Evolutionary conservation across 2,888 invertebrate genomes (phyloP).

Genomic region (Blastobasis lacticolella): DNA sequence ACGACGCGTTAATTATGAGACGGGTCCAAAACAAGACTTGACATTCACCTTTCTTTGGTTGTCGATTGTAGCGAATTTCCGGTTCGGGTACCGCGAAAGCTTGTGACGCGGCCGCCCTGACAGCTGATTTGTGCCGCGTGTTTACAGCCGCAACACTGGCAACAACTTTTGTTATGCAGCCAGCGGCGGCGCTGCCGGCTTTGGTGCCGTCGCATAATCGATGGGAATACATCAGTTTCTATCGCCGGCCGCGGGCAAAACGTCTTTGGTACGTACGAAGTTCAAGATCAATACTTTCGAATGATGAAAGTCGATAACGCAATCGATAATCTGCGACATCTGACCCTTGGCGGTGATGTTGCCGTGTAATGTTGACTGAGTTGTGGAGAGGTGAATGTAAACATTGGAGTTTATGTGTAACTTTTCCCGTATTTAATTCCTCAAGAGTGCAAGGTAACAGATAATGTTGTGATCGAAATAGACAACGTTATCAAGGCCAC

Average conservation of each 20-base stretch:
- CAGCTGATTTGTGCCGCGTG: conserved; percentile 26
- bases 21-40: conserved; percentile 44
- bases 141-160: neutral
- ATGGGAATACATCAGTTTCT: neutral
- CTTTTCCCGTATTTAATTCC: no score
- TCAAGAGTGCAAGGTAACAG: no score
- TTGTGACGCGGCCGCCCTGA: conserved; percentile 29
- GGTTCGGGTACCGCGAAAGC: conserved; percentile 51
- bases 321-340: conserved; percentile 40
- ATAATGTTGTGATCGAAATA: no score
- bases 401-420: no score
- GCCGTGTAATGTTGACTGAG: conserved; percentile 7
- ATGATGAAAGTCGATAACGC: conserved; percentile 31
- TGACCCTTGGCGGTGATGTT: conserved; percentile 31
- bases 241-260: conserved; percentile 1
- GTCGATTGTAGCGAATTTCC: conserved; percentile 44
- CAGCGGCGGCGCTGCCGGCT: neutral
- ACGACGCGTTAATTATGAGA: neutral
- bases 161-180: neutral
- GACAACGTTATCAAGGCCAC: no score
- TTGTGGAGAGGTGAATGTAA: neutral
- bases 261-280: conserved; percentile 15
- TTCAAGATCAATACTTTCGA: conserved; percentile 60
- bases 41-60: conserved; percentile 60
- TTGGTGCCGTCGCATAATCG: neutral